Conservation (phyloP, 2,797 vertebrate species). For the Chanos chanos region DNA sequence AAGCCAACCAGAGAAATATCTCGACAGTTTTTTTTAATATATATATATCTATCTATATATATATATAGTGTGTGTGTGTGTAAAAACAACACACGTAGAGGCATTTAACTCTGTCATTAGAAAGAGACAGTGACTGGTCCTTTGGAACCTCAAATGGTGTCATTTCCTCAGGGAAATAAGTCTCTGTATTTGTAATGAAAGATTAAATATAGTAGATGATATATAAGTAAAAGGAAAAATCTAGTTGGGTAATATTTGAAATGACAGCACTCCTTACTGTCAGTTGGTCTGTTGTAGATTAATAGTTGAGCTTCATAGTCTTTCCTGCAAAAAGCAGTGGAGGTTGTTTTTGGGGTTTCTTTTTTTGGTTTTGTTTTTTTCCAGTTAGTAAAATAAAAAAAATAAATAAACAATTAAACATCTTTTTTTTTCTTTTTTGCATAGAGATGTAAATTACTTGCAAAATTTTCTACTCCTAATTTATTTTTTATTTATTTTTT, state of each 20-base stretch:
- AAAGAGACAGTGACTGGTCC: slow-evolving; percentile 50
- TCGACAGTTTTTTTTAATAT: not conserved
- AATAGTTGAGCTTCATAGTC: slow-evolving; percentile 3
- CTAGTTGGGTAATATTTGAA: slow-evolving; percentile 38
- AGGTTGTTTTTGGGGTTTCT: slow-evolving; percentile 24
- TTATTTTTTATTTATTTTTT: slow-evolving; percentile 62
- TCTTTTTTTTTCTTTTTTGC: slow-evolving; percentile 45
- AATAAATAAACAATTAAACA: not conserved
- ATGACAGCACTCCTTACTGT: slow-evolving; percentile 35
- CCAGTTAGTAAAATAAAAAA: slow-evolving; percentile 30
- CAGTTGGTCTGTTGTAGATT: slow-evolving; percentile 26
- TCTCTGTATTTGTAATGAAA: slow-evolving; percentile 53
- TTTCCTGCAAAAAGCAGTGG: no score
- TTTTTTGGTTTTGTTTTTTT: slow-evolving; percentile 34
- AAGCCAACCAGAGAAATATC: slow-evolving; percentile 33
- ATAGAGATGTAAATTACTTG: slow-evolving; percentile 53
- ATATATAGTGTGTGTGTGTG: slow-evolving; percentile 29
- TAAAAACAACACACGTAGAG: slow-evolving; percentile 35
- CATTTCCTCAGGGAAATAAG: slow-evolving; percentile 72
- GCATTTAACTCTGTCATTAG: slow-evolving; percentile 37
- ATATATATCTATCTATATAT: not conserved
- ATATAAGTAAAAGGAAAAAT: slow-evolving; percentile 44
- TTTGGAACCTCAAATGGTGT: slow-evolving; percentile 49
- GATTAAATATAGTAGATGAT: slow-evolving; percentile 50
- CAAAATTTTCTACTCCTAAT: slow-evolving; percentile 62